phyloP scores from a whole-genome alignment of 2,888 invertebrate species.

The Halictus ligatus region DNA sequence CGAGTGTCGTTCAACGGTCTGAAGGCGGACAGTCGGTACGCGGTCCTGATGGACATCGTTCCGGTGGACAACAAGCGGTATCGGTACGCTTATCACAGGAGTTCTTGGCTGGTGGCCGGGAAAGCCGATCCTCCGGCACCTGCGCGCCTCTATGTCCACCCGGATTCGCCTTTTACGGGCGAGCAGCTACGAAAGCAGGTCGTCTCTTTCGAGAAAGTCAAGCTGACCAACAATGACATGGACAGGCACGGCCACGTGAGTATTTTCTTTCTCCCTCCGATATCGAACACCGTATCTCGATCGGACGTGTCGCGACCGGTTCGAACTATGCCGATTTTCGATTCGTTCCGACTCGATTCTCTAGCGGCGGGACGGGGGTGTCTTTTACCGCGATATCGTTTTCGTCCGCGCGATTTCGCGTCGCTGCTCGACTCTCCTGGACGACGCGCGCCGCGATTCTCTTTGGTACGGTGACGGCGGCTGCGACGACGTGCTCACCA shows the following conservation, averaged over 20 bases:
- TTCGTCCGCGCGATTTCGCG: neutral
- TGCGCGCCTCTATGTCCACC: constrained; percentile 96
- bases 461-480: neutral
- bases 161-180: constrained; percentile 97
- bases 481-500: neutral
- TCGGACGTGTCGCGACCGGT: neutral
- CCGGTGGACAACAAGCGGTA: constrained; percentile 98
- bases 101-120: constrained; percentile 98
- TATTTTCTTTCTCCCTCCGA: constrained; percentile 62
- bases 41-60: constrained; percentile 97
- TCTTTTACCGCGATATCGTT: neutral
- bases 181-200: constrained; percentile 98
- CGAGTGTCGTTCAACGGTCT: constrained; percentile 96
- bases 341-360: neutral
- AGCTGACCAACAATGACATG: constrained; percentile 99
- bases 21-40: constrained; percentile 93
- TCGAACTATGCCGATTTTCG: neutral
- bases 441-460: neutral
- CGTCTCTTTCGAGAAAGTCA: constrained; percentile 99
- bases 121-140: constrained; percentile 99
- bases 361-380: neutral
- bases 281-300: neutral
- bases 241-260: constrained; percentile 97
- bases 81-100: constrained; percentile 99
- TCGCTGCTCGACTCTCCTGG: neutral